Evolutionary conservation across 1,140 invertebrate species (phyloP).

Genomic region (Cylas formicarius): DNA sequence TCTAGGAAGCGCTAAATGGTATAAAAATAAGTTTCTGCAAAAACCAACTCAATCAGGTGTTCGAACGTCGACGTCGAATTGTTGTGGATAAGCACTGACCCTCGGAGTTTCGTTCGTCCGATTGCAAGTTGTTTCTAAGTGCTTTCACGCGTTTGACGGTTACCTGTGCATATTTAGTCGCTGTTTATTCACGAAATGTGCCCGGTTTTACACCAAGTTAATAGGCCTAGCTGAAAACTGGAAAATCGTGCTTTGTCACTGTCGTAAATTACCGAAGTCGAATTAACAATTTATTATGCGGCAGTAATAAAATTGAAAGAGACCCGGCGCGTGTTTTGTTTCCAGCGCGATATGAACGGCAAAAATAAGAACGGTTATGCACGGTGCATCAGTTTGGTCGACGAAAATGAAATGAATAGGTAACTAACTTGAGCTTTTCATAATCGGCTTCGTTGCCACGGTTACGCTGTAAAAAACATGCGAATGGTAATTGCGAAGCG

Average conservation of each 20-base stretch:
- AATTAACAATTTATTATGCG: background rate
- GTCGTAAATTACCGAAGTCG: background rate
- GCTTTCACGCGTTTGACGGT: too few species aligned
- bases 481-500: background rate
- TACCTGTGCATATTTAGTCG: too few species aligned
- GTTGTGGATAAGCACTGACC: too few species aligned
- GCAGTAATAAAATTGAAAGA: background rate
- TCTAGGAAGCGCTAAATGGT: too few species aligned
- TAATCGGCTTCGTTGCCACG: background rate
- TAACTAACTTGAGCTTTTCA: slow-evolving; percentile 6
- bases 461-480: background rate
- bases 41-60: too few species aligned
- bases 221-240: too few species aligned
- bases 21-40: too few species aligned
- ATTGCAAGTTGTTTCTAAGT: too few species aligned
- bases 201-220: too few species aligned
- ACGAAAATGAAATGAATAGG: slow-evolving; percentile 13
- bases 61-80: too few species aligned
- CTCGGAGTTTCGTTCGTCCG: too few species aligned
- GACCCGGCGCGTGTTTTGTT: background rate
- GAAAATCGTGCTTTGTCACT: background rate
- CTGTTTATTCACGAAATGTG: too few species aligned
- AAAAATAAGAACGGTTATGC: slow-evolving; percentile 13
- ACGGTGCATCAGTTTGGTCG: slow-evolving; percentile 19
- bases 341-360: background rate